Evolutionary conservation across 2,888 invertebrate species (phyloP).

Genomic region (Brachypterus glaber): DNA sequence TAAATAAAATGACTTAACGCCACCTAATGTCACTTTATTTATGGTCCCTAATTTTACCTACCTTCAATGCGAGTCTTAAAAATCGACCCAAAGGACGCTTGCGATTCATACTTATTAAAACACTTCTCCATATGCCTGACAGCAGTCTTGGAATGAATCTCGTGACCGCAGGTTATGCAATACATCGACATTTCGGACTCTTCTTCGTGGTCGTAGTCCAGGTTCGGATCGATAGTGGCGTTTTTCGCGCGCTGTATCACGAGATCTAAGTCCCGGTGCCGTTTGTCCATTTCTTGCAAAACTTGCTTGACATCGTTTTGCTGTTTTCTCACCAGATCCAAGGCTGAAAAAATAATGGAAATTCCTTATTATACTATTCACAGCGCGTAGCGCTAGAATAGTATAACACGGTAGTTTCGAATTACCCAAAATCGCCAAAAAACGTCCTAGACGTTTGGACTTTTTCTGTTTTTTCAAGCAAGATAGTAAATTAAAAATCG

Average conservation of each 20-base stretch:
- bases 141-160: constrained; percentile 84
- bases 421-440: no score
- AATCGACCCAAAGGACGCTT: constrained; percentile 91
- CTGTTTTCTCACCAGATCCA: constrained; percentile 59
- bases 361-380: no score
- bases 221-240: constrained; percentile 54
- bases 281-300: constrained; percentile 68
- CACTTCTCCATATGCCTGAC: constrained; percentile 97
- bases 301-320: constrained; percentile 69
- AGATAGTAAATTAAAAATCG: no score
- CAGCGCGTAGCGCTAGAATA: no score
- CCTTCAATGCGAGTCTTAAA: constrained; percentile 92
- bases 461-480: no score
- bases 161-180: constrained; percentile 95
- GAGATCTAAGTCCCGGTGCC: constrained; percentile 68
- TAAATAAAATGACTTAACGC: no score
- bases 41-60: no score
- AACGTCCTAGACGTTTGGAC: no score
- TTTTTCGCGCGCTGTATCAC: constrained; percentile 71
- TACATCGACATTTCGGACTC: constrained; percentile 75
- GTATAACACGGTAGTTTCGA: no score
- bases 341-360: constrained; percentile 27
- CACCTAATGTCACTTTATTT: no score
- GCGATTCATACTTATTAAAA: constrained; percentile 95
- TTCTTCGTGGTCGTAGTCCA: constrained; percentile 52